Evolutionary conservation across 2,797 vertebrate genomes (phyloP).

Genomic region (Bufotes viridis): DNA sequence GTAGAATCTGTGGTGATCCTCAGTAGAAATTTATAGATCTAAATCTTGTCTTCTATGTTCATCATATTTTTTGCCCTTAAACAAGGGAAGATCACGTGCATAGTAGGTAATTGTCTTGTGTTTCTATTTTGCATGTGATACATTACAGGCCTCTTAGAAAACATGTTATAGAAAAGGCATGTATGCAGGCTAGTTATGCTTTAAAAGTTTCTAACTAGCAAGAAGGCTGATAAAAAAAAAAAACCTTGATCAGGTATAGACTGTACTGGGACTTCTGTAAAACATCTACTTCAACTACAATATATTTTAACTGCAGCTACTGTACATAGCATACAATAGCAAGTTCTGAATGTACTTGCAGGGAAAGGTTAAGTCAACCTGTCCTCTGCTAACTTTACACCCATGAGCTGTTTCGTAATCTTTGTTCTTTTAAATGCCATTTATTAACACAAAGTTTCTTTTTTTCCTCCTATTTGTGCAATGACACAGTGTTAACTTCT

Average conservation of each 20-base stretch:
- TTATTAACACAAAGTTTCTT: slow-evolving; percentile 24
- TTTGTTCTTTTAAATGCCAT: slow-evolving; percentile 30
- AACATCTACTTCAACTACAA: background rate
- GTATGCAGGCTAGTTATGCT: background rate
- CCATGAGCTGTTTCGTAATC: slow-evolving; percentile 27
- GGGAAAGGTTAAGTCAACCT: slow-evolving; percentile 36
- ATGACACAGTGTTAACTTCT: slow-evolving; percentile 19
- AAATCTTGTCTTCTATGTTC: background rate
- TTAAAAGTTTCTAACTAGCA: background rate
- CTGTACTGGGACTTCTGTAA: background rate
- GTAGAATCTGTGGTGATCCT: no score
- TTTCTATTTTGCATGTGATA: background rate
- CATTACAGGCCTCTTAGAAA: background rate
- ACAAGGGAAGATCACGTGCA: background rate
- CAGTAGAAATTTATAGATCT: no score
- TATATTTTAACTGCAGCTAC: background rate
- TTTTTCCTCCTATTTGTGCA: slow-evolving; percentile 6
- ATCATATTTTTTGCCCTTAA: background rate
- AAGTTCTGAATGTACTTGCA: slow-evolving; percentile 2
- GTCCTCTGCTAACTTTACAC: slow-evolving; percentile 12
- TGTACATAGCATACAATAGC: background rate
- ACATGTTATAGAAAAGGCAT: background rate
- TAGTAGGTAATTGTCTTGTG: background rate
- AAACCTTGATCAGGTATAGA: background rate
- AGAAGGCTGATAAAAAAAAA: background rate